Conservation (phyloP, 2,888 invertebrate genomes). For the Chrysolina haemoptera region DNA sequence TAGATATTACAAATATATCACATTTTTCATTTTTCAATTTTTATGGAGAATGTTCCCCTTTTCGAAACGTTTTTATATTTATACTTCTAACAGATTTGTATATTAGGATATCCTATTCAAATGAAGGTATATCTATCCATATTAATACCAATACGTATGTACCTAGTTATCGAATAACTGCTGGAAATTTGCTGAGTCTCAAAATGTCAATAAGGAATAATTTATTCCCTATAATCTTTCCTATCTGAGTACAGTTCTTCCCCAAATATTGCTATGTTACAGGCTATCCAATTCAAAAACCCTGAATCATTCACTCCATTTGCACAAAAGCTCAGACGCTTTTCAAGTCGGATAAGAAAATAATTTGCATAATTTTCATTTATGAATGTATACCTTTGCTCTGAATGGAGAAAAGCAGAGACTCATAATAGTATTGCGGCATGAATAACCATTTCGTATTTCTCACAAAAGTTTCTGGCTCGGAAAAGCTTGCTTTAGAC, state of each 20-base stretch:
- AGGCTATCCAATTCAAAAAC: neutral
- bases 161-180: too few relatives aligned
- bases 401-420: conserved; percentile 10
- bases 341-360: conserved; percentile 24
- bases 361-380: conserved; percentile 31
- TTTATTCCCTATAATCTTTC: too few relatives aligned
- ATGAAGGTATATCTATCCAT: too few relatives aligned
- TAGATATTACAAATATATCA: too few relatives aligned
- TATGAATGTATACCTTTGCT: conserved; percentile 28
- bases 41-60: too few relatives aligned
- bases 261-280: neutral
- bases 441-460: conserved; percentile 21
- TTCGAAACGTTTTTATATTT: too few relatives aligned
- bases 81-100: too few relatives aligned
- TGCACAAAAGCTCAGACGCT: conserved; percentile 18
- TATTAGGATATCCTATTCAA: too few relatives aligned
- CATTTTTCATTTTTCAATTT: too few relatives aligned
- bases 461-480: conserved; percentile 18
- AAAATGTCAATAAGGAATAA: too few relatives aligned
- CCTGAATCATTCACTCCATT: conserved; percentile 13
- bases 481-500: conserved; percentile 22
- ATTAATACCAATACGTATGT: too few relatives aligned
- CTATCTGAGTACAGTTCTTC: neutral
- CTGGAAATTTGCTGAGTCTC: too few relatives aligned
- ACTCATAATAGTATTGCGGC: conserved; percentile 21